Conservation (phyloP, 2,797 vertebrate genomes). For the Lemur catta region DNA sequence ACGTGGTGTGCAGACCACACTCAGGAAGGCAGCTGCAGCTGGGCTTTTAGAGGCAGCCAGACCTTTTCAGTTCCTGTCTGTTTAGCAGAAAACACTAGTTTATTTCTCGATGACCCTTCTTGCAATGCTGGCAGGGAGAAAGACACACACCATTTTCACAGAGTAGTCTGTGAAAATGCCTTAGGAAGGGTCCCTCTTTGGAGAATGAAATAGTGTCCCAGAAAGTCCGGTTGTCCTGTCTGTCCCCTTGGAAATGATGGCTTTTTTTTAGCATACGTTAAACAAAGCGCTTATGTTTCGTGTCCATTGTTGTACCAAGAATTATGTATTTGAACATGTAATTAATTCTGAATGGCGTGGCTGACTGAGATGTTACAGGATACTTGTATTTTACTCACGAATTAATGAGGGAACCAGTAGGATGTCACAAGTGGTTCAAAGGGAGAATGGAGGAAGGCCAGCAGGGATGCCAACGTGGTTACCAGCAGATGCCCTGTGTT, state of each 20-base stretch:
- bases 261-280: neutral
- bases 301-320: neutral
- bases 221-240: neutral
- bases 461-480: neutral
- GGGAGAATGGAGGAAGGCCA: neutral
- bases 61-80: neutral
- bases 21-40: neutral
- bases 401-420: neutral
- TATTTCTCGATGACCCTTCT: neutral
- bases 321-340: neutral
- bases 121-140: neutral
- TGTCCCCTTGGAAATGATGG: no score
- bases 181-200: neutral
- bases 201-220: neutral
- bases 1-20: neutral
- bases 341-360: no score
- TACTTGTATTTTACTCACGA: no score
- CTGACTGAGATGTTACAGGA: neutral
- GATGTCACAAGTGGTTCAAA: no score
- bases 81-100: neutral
- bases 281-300: neutral
- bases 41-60: neutral
- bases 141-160: neutral
- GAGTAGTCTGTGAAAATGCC: neutral
- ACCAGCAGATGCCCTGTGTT: no score